Evolutionary conservation across 1,140 invertebrate genomes (phyloP), one percentile per base, ranked within the genome.

Genomic region (Dendroctonus valens): DNA sequence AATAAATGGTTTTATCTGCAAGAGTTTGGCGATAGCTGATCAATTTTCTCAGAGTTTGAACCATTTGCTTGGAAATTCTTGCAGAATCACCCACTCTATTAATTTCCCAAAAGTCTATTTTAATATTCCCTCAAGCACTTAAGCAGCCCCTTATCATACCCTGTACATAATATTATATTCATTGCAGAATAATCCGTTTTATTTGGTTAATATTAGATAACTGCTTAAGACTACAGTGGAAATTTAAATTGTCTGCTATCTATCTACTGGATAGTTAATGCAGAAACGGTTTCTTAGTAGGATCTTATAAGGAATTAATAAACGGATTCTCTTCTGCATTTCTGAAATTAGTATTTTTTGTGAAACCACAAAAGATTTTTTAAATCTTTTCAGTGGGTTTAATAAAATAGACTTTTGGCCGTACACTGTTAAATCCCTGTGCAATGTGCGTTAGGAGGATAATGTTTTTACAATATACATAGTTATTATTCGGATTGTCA

Each of bases 21-120:
- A 11, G 15, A 39, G 37, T 8, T 11, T 46, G 3, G 26, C 26
- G 3, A 26, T 26, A 26, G 26, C 26, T 26, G 26, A 26, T 26
- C 26, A 26, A 26, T 2, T 26, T 26, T 26, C 26, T 26, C 3
- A 26, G 26, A 26, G 1, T 2, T 26, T 26, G 26, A 26, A 26
- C 3, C 1, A 26, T 26, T 1, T 26, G 26, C 26, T 2, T 14
- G 41, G 26, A 42, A 59, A 12, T 59, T 51, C 49, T 53, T 59
- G 64, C 44, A 59, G 57, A 59, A 66, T 66, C 26, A 42, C 49
- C 55, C 48, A 41, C 57, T 59, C 38, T 11, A 52, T 57, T 66
- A 66, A 66, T 66, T 66, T 66, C 64, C 64, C 64, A 52, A 59
- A 66, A 66, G 64, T 66, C 64, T 66, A 57, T 59, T 66, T 59